Evolutionary conservation across 2,888 invertebrate genomes (phyloP), one percentile per base, ranked within the genome.

Genomic region (Leptopterna dolabrata): DNA sequence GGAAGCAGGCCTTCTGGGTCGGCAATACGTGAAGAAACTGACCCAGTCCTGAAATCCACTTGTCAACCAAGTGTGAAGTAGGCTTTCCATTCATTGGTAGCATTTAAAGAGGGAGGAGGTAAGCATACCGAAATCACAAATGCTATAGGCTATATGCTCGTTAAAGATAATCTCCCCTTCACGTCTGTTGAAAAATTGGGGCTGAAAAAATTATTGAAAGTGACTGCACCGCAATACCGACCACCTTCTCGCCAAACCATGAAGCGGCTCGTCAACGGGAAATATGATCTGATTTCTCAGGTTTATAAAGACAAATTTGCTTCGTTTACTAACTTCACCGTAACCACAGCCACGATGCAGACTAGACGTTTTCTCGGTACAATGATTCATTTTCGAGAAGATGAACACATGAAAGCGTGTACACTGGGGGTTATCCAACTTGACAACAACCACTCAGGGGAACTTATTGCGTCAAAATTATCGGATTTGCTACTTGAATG

Each of bases 391-490:
- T 90, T 90, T 90, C 76, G 89, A 73, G 89, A 90, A 1, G 45
- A 83, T 14, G 78, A 73, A 27, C 19, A 73, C 29, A 1, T 87
- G 9, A 76, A 24, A n/a, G 71, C 89, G 43, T 30, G 29, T 30
- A 30, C 76, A 27, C 13, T 76, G 3, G 76, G 76, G 1, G 76
- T 76, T 27, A 13, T 76, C 11, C 87, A 91, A 24, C 90, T 90
- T 81, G 88, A 90, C 89, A 91, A 91, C 88, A 88, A 91, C 9
- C 91, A 91, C 89, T 91, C 91, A 80, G 63, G 63, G n/a, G 90
- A 91, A 88, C 89, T 91, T 86, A 90, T 91, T 63, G 86, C 90
- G 70, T 83, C 90, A 89, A 89, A 90, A 89, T 89, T 91, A 47
- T n/a, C 78, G 6, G 80, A 90, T 86, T 89, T 90, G 29, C 90